Conservation (phyloP, 2,888 invertebrate genomes). For the Neoscelio sp. region DNA sequence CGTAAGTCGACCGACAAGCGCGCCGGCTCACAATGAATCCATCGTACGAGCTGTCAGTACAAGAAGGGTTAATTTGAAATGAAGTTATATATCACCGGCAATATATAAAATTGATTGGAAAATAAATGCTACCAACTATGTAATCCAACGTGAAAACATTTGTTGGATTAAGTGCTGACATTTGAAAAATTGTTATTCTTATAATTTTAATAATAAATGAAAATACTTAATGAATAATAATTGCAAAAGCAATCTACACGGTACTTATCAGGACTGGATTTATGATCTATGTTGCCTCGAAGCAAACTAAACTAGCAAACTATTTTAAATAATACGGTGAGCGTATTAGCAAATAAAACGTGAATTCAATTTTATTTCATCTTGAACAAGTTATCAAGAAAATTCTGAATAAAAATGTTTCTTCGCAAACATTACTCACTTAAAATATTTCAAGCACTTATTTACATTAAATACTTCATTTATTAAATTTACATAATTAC, state of each 20-base stretch:
- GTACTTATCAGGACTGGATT: slow-evolving; percentile 55
- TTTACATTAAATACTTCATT: not conserved
- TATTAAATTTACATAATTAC: not conserved
- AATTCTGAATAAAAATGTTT: not conserved
- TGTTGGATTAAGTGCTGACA: slow-evolving; percentile 49
- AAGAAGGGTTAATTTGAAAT: too few species aligned
- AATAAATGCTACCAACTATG: slow-evolving; percentile 16
- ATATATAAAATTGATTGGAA: slow-evolving; percentile 24
- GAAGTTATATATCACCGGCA: too few species aligned
- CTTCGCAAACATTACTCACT: not conserved
- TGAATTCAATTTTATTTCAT: slow-evolving; percentile 9
- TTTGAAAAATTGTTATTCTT: slow-evolving; percentile 54
- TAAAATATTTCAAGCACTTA: not conserved
- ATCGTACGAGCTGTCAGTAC: too few species aligned
- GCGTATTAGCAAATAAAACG: slow-evolving; percentile 30
- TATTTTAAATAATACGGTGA: slow-evolving; percentile 52
- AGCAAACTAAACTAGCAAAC: slow-evolving; percentile 43
- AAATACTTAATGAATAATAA: slow-evolving; percentile 60
- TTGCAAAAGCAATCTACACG: slow-evolving; percentile 40
- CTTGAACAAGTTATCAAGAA: not conserved
- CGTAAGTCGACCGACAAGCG: too few species aligned
- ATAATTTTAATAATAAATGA: slow-evolving; percentile 57
- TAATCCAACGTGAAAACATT: slow-evolving; percentile 48
- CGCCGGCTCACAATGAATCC: too few species aligned
- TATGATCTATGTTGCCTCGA: slow-evolving; percentile 46